phyloP scores from a whole-genome alignment of 1,140 invertebrate species.

The Anoplolepis gracilipes region DNA sequence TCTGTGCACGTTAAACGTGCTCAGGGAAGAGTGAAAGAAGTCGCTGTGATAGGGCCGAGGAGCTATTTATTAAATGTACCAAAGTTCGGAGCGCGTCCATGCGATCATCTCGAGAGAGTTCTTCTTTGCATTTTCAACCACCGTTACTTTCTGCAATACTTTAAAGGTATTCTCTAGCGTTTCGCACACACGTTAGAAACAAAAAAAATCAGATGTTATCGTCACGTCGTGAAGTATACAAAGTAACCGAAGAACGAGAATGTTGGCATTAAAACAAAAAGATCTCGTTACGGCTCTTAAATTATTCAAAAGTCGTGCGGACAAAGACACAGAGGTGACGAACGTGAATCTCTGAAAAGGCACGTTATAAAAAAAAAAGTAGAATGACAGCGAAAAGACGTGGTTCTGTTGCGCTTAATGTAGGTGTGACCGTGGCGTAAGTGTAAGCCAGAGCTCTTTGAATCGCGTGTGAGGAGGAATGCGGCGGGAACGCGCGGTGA shows the following conservation, averaged over 20 bases:
- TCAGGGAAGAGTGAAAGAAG: constrained; percentile 51
- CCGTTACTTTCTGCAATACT: constrained; percentile 6
- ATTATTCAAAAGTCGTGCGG: constrained; percentile 11
- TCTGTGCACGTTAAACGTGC: constrained; percentile 54
- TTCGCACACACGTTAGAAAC: not conserved
- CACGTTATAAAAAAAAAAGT: constrained; percentile 29
- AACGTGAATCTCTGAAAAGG: constrained; percentile 12
- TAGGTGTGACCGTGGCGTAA: constrained; percentile 32
- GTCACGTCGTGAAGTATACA: not conserved
- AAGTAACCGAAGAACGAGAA: not conserved
- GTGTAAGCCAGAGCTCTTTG: constrained; percentile 13
- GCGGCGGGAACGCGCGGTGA: not conserved
- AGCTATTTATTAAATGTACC: constrained; percentile 50
- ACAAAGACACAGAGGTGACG: not conserved
- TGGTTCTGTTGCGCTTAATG: constrained; percentile 11
- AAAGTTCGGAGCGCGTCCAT: constrained; percentile 42
- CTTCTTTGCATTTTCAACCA: constrained; percentile 32
- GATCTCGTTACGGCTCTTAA: not conserved
- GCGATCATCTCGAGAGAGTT: not conserved
- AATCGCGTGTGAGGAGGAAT: constrained; percentile 31
- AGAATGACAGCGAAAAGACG: not conserved
- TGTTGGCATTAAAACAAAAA: not conserved
- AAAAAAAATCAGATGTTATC: constrained; percentile 3
- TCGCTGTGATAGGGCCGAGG: constrained; percentile 6
- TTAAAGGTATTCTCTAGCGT: not conserved